A percentile compares a stretch with the other conserved stretches of the same genome.
Conservation (phyloP, 2,888 invertebrate genomes). For the Epinotia demarniana region DNA sequence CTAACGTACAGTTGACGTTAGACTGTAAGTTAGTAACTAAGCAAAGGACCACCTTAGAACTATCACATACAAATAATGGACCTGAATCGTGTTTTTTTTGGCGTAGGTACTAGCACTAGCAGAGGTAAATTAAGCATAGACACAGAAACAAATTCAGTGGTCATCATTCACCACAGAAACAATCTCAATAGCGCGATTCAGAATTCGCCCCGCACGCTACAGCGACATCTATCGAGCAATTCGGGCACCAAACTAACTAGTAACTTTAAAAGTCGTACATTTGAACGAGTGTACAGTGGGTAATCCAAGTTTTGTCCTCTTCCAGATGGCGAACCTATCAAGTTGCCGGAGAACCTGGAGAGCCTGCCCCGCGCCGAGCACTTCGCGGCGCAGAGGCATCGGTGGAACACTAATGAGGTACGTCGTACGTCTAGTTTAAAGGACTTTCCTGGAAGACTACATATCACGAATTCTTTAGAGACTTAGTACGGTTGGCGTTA, state of each 20-base stretch:
- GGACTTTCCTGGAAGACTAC: background rate
- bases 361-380: slow-evolving; percentile 97
- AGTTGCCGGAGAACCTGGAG: slow-evolving; percentile 97
- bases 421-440: slow-evolving; percentile 77
- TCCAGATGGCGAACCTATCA: slow-evolving; percentile 96
- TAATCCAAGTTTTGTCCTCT: slow-evolving; percentile 46
- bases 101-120: too few relatives aligned
- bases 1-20: too few relatives aligned
- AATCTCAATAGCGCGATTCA: background rate
- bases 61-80: too few relatives aligned
- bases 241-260: background rate
- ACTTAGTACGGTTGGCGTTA: background rate
- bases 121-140: too few relatives aligned
- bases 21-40: too few relatives aligned
- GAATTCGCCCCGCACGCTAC: background rate
- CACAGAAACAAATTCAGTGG: too few relatives aligned
- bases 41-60: too few relatives aligned
- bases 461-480: background rate
- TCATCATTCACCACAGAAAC: too few relatives aligned
- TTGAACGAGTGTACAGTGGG: slow-evolving; percentile 7
- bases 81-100: too few relatives aligned
- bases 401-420: slow-evolving; percentile 99
- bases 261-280: background rate
- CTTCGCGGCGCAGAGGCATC: slow-evolving; percentile 97
- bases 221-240: background rate